Evolutionary conservation across 2,888 invertebrate species (phyloP).

Genomic region (Mechanitis mazaeus): DNA sequence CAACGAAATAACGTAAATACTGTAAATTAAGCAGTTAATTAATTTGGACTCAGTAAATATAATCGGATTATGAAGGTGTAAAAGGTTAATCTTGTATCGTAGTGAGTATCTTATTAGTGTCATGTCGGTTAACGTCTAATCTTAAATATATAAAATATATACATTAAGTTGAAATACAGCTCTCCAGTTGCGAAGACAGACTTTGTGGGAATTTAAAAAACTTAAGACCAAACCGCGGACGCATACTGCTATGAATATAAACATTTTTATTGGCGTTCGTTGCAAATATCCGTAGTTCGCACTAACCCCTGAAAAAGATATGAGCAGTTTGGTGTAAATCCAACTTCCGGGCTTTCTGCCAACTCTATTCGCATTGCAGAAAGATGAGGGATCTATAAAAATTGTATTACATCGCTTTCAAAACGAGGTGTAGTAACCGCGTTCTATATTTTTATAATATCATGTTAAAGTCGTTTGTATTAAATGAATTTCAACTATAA

Average conservation of each 20-base stretch:
- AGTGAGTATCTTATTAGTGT: conserved; percentile 1
- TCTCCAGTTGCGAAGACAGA: not conserved
- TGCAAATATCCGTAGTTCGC: conserved; percentile 34
- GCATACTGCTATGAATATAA: conserved; percentile 10
- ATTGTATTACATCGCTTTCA: conserved; percentile 38
- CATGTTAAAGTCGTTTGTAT: not conserved
- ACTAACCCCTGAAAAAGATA: conserved; percentile 38
- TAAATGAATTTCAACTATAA: not conserved
- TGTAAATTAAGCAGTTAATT: conserved; percentile 16
- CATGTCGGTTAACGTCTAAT: not conserved
- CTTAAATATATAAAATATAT: not conserved
- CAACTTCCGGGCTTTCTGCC: conserved; percentile 50
- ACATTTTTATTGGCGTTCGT: conserved; percentile 33
- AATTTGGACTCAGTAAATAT: conserved; percentile 10
- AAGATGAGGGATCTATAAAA: conserved; percentile 55
- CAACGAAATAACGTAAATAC: conserved; percentile 10
- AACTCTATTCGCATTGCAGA: conserved; percentile 57
- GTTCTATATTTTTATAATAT: conserved; percentile 2
- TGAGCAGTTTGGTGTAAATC: conserved; percentile 48
- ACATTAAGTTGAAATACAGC: not conserved
- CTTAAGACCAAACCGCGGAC: conserved; percentile 5
- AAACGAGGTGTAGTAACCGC: conserved; percentile 27
- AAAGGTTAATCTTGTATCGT: conserved; percentile 3
- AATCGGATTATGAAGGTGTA: conserved; percentile 14
- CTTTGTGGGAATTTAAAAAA: not conserved